Base-by-base conservation (phyloP, 1,140 invertebrate genomes). In the Magallana angulata region DNA sequence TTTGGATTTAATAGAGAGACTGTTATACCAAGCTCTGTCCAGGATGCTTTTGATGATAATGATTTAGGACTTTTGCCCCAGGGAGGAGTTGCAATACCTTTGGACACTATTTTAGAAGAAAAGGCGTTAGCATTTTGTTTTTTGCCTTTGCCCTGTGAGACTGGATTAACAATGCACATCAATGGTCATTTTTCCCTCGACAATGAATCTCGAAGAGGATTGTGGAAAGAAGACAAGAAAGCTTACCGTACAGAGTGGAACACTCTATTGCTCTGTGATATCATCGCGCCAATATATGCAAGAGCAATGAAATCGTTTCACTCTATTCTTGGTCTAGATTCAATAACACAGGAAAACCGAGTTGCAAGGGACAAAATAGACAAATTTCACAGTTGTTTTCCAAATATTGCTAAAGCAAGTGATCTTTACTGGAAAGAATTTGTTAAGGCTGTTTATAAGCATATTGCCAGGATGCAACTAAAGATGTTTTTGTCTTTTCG, bases 161-260 rank as follows among this genome's bases (percentile, higher is more conserved):
- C 93, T 12, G 90, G 90, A 16, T 83, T 94, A 16, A 93, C 93
- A 14, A 88, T 93, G n/a, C 91, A 94, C 80, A 90, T 94, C 9
- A 93, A 94, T 91, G 94, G 93, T 1, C 91, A 94, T 86, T 94
- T 94, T 92, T 92, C 92, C 57, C 81, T 94, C 14, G 93, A 93
- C 82, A 90, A 92, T 86, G 94, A 94, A 88, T 88, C 92, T n/a
- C 89, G 94, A 84, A 88, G 93, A 71, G 91, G 88, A 68, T 62
- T 94, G 9, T 94, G 93, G 93, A 80, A 90, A 5, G 86, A 81
- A 16, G 88, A 91, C 30, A 81, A 86, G 12, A 80, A 58, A 48
- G 85, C 87, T 14, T 48, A 80, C 9, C 90, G 87, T 62, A 89
- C 89, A 60, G 82, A 90, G 14, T 94, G 93, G 93, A 94, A 94